phyloP scores from a whole-genome alignment of 2,797 vertebrate species.

The Limnodromus scolopaceus region DNA sequence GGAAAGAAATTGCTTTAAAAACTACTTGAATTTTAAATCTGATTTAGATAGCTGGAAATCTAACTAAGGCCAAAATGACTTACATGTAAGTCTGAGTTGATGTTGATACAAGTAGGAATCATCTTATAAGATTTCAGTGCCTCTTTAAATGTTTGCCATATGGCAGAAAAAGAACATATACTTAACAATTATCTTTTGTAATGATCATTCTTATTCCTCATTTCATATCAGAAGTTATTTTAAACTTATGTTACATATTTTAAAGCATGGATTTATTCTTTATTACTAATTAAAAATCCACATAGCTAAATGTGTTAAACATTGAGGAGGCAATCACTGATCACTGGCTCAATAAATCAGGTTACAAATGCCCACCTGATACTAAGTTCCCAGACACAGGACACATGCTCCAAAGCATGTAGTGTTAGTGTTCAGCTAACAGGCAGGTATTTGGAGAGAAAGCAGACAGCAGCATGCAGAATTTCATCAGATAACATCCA shows the following conservation, averaged over 20 bases:
- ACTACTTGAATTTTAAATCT: neutral
- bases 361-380: neutral
- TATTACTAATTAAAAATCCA: neutral
- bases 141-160: neutral
- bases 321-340: neutral
- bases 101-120: neutral
- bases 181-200: neutral
- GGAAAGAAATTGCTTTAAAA: neutral
- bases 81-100: neutral
- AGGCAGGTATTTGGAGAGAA: neutral
- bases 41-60: neutral
- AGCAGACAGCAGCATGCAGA: neutral
- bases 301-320: neutral
- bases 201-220: neutral
- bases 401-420: neutral
- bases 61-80: neutral
- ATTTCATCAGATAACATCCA: neutral
- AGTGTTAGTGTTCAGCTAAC: neutral
- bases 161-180: neutral
- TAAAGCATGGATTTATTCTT: neutral
- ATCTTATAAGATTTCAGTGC: neutral
- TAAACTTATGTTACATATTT: neutral
- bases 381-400: neutral
- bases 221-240: neutral
- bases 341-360: neutral